A percentile compares a stretch with the other conserved stretches of the same genome.
Evolutionary conservation across 2,888 invertebrate species (phyloP).

Genomic region (Rhyacophila evoluta): DNA sequence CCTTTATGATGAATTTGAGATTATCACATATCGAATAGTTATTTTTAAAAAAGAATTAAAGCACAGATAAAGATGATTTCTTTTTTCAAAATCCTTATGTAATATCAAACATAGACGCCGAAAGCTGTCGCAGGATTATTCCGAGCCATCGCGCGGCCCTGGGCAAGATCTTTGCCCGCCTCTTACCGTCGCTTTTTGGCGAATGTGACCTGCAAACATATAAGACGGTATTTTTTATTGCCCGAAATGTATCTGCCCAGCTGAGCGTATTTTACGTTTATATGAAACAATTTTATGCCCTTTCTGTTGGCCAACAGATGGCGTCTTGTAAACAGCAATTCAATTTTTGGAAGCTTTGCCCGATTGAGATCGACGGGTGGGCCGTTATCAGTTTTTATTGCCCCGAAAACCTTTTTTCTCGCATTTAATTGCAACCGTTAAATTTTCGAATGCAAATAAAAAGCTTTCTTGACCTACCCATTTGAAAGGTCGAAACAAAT

Average conservation of each 20-base stretch:
- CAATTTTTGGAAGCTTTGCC: conserved; percentile 12
- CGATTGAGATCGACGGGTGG: conserved; percentile 21
- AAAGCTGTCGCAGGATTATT: no score
- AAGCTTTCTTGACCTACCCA: not conserved
- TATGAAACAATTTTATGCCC: conserved; percentile 50
- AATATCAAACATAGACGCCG: no score
- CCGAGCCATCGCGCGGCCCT: no score
- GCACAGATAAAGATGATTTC: no score
- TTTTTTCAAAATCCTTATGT: no score
- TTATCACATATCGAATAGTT: no score
- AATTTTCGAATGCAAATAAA: conserved; percentile 18
- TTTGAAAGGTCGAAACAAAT: not conserved
- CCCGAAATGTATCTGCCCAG: conserved; percentile 41
- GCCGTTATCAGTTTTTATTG: conserved; percentile 11
- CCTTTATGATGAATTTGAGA: no score
- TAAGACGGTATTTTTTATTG: conserved; percentile 43
- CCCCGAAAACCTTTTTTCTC: conserved; percentile 13
- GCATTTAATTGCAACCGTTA: conserved; percentile 9
- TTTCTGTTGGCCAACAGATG: conserved; percentile 35
- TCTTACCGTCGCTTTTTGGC: conserved; percentile 9
- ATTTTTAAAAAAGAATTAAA: no score
- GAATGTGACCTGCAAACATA: conserved; percentile 24
- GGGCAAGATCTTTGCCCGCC: not conserved
- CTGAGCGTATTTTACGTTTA: conserved; percentile 45
- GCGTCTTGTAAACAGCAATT: conserved; percentile 38